Percentiles rank a stretch among this genome's conserved stretches.
These are phyloP conservation scores for Metopolophium dirhodum DNA, from an alignment of 1,140 invertebrate genomes.

Conservation along the genomic window DNA sequence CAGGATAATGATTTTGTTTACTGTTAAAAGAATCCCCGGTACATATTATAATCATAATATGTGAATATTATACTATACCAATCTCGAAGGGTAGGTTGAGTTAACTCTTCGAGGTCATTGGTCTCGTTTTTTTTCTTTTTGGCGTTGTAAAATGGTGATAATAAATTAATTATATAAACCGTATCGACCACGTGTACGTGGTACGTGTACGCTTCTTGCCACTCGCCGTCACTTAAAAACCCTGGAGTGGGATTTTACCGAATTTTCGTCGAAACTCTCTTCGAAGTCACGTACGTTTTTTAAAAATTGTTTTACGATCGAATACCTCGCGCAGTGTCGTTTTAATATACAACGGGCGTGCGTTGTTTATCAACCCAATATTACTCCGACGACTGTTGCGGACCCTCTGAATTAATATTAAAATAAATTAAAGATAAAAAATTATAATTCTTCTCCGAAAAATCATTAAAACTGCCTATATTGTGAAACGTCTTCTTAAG, in stretches of 20 bases:
- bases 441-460: neutral
- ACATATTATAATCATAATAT: neutral
- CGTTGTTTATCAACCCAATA: neutral
- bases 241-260: neutral
- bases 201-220: neutral
- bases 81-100: neutral
- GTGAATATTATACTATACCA: neutral
- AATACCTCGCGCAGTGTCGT: neutral
- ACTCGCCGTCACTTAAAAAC: neutral
- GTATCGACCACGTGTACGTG: neutral
- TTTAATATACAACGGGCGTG: neutral
- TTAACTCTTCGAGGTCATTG: neutral
- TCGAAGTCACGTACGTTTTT: neutral
- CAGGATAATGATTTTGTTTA: neutral
- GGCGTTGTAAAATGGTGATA: neutral
- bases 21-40: neutral
- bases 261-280: neutral
- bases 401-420: neutral
- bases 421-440: neutral
- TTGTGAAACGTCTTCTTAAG: no score
- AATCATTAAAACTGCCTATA: neutral
- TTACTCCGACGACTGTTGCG: neutral
- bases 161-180: slow-evolving; percentile 4
- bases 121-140: neutral
- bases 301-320: neutral